Evolutionary conservation across 2,797 vertebrate species (phyloP).

Genomic region (Clarias laeviceps): DNA sequence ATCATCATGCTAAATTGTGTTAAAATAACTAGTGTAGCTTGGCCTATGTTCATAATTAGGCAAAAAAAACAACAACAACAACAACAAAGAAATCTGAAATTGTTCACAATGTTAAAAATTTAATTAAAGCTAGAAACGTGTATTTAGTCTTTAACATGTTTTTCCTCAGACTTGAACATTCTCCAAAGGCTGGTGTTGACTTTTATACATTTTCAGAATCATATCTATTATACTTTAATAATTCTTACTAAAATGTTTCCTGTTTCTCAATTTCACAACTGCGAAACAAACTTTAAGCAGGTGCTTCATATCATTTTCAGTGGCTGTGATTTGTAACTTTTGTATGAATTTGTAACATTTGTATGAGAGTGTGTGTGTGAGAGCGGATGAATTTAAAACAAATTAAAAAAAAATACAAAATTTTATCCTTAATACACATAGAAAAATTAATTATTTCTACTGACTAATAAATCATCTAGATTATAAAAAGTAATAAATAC

Average conservation of each 20-base stretch:
- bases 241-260: neutral
- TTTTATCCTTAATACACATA: neutral
- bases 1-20: conserved; percentile 10
- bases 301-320: neutral
- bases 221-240: neutral
- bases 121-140: conserved; percentile 10
- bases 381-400: neutral
- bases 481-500: conserved; percentile 3
- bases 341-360: no score
- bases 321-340: neutral
- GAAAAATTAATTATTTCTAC: neutral
- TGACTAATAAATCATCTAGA: neutral
- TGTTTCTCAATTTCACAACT: neutral
- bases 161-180: neutral
- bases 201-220: neutral
- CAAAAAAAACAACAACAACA: neutral
- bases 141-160: neutral
- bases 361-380: no score
- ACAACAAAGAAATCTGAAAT: neutral
- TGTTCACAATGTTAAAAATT: conserved; percentile 22
- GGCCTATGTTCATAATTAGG: neutral
- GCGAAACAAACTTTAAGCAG: neutral
- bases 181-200: neutral
- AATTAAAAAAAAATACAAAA: neutral
- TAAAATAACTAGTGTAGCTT: neutral